A percentile compares a stretch with the other conserved stretches of the same genome.
Evolutionary conservation across 2,888 invertebrate genomes (phyloP).

Genomic region (Xylocampa areola): DNA sequence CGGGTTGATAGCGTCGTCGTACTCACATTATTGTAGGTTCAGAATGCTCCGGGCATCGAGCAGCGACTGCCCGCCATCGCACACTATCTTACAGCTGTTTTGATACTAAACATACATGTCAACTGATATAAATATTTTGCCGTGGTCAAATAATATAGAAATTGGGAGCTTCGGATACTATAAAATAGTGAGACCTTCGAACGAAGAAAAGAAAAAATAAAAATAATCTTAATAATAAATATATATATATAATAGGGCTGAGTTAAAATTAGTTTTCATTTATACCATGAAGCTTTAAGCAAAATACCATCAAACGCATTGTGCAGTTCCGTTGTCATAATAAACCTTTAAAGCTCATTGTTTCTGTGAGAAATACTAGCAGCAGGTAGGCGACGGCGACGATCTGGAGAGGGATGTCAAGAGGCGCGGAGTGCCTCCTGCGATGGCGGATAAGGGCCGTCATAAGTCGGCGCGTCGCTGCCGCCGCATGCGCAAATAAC

Average conservation of each 20-base stretch:
- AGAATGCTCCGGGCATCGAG: slow-evolving; percentile 55
- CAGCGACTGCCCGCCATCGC: slow-evolving; percentile 36
- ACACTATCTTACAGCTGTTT: slow-evolving; percentile 22
- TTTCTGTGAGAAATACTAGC: slow-evolving; percentile 85
- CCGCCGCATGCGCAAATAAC: slow-evolving; percentile 79
- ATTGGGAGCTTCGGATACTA: too few relatives aligned
- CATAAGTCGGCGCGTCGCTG: slow-evolving; percentile 76
- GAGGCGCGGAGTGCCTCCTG: slow-evolving; percentile 76
- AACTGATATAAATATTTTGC: slow-evolving; percentile 9
- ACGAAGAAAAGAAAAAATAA: too few relatives aligned
- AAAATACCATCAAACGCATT: slow-evolving; percentile 60
- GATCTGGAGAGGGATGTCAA: slow-evolving; percentile 73
- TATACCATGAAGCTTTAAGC: slow-evolving; percentile 38
- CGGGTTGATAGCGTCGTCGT: slow-evolving; percentile 78
- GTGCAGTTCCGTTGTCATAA: slow-evolving; percentile 75
- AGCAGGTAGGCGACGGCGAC: slow-evolving; percentile 70
- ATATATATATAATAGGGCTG: slow-evolving; percentile 11
- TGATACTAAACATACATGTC: slow-evolving; percentile 22
- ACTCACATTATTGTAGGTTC: slow-evolving; percentile 79
- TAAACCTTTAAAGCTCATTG: slow-evolving; percentile 86
- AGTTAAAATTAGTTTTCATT: slow-evolving; percentile 50
- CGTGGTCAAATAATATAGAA: neutral
- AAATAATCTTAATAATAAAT: too few relatives aligned
- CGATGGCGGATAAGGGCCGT: slow-evolving; percentile 86
- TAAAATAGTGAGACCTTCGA: too few relatives aligned